Conservation (phyloP, 2,888 invertebrate species). For the Rhingia campestris region DNA sequence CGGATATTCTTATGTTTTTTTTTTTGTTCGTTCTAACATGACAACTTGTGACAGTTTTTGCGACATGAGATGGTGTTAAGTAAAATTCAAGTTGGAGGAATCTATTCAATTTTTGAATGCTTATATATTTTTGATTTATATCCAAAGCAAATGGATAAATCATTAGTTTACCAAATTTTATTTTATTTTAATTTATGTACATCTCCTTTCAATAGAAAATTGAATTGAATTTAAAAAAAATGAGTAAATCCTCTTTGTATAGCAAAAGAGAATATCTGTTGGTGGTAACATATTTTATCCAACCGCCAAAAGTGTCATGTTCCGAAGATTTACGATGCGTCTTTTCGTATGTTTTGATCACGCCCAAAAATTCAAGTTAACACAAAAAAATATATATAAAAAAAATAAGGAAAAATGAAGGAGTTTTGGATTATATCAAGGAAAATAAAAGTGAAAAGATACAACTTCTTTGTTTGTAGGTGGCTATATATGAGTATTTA, state of each 20-base stretch:
- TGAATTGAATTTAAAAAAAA: slow-evolving; percentile 28
- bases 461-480: slow-evolving; percentile 49
- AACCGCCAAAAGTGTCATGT: slow-evolving; percentile 83
- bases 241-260: slow-evolving; percentile 25
- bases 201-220: slow-evolving; percentile 32
- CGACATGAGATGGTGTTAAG: slow-evolving; percentile 51
- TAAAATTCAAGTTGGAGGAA: slow-evolving; percentile 21
- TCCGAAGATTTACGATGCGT: slow-evolving; percentile 81
- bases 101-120: background rate
- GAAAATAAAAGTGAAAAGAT: slow-evolving; percentile 62
- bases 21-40: slow-evolving; percentile 20
- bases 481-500: background rate
- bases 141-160: slow-evolving; percentile 2
- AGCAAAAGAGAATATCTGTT: slow-evolving; percentile 57
- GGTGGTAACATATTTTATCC: slow-evolving; percentile 80
- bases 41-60: slow-evolving; percentile 65
- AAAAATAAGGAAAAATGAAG: background rate
- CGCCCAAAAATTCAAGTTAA: slow-evolving; percentile 75
- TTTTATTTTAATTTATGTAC: slow-evolving; percentile 19
- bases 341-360: slow-evolving; percentile 72
- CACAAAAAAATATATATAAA: slow-evolving; percentile 43
- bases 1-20: slow-evolving; percentile 56
- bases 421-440: background rate
- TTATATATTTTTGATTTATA: slow-evolving; percentile 26
- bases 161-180: background rate